Evolutionary conservation across 2,113 vertebrate species (phyloP).

Genomic region (Mohoua ochrocephala): DNA sequence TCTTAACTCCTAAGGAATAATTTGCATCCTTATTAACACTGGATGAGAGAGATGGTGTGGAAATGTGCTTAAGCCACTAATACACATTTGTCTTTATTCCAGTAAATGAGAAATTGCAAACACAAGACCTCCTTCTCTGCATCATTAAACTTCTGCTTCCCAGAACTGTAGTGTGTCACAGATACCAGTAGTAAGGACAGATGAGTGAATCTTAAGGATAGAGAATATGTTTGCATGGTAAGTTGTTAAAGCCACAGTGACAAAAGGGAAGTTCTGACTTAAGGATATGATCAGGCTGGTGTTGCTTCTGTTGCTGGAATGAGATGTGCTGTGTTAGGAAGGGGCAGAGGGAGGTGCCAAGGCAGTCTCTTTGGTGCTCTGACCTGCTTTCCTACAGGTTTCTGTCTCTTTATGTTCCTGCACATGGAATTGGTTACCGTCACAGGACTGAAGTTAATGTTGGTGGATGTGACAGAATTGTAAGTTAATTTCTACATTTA

Average conservation of each 20-base stretch:
- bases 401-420: neutral
- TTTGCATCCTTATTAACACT: neutral
- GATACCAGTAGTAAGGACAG: neutral
- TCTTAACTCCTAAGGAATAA: neutral
- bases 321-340: neutral
- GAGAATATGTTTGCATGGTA: neutral
- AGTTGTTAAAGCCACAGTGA: neutral
- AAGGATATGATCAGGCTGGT: neutral
- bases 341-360: neutral
- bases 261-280: neutral
- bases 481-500: neutral
- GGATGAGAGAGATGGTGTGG: neutral
- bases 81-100: constrained; percentile 9
- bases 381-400: neutral
- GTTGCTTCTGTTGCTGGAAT: neutral
- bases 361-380: neutral
- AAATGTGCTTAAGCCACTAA: neutral
- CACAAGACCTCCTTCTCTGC: neutral
- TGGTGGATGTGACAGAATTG: neutral
- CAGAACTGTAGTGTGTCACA: neutral
- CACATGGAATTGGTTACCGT: neutral
- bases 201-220: neutral
- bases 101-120: neutral
- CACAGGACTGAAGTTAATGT: neutral
- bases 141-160: neutral